Evolutionary conservation across 2,113 vertebrate genomes (phyloP), one percentile per base, ranked within the genome.

Genomic region (Oreochromis spilurus): DNA sequence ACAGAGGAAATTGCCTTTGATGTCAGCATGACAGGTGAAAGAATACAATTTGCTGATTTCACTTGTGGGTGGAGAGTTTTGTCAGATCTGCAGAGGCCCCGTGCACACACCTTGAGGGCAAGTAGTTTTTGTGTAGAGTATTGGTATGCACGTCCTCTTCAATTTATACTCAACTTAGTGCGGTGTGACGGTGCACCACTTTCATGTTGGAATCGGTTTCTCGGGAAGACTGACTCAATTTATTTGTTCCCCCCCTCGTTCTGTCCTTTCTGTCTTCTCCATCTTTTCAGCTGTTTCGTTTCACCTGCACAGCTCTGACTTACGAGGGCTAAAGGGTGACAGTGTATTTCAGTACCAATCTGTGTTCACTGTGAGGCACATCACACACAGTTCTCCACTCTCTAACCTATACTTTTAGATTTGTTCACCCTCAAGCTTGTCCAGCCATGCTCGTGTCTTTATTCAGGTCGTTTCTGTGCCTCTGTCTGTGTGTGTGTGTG

Each of bases 181-280:
- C 19, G 13, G 87, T 85, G 91, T 94, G 92, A 93, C 91, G 29
- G 79, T 6, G 65, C 7, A 45, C 52, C 17, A 65, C 95, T 94
- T 95, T 95, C 91, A 94, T 93, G 92, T 94, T 90, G 83, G 81
- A 92, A 93, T 92, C 86, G 1, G 83, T 91, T 93, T 92, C 82
- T 86, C 78, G 4, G 85, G 77, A 82, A 81, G 90, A 77, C 84
- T 78, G 77, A 57, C 84, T 84, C 40, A 45, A 72, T 90, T 77
- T 40, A 82, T 72, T 65, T 43, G 24, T 12, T 19, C 12, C 31
- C n/a, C 40, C 14, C 43, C 34, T 75, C 38, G 17, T 72, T 72
- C 84, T 67, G 84, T 85, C 54, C 50, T 53, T 12, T 67, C 84
- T 79, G 84, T 86, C 78, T 83, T 53, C 65, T 67, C 78, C 77